Conservation (phyloP, 2,113 vertebrate genomes). For the Pelodiscus sinensis region DNA sequence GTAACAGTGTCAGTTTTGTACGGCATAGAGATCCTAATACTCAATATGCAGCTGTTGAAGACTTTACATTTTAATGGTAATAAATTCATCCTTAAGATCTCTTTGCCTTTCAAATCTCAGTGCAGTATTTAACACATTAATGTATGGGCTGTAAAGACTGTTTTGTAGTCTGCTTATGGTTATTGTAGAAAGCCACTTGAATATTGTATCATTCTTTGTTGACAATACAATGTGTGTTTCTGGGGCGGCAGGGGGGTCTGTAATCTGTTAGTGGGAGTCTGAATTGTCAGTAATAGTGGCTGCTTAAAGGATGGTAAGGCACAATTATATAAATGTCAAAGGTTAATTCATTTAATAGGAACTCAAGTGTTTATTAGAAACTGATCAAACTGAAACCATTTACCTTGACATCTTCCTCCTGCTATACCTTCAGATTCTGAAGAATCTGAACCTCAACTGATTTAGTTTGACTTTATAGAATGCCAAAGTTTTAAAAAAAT, state of each 20-base stretch:
- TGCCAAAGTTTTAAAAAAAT: background rate
- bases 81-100: background rate
- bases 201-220: background rate
- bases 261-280: background rate
- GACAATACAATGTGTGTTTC: background rate
- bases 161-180: background rate
- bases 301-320: background rate
- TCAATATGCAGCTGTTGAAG: background rate
- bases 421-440: background rate
- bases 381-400: background rate
- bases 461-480: background rate
- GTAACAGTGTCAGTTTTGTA: background rate
- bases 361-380: background rate
- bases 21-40: accelerated
- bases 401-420: background rate
- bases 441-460: background rate
- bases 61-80: background rate
- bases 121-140: background rate
- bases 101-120: background rate
- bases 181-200: background rate
- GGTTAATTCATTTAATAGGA: background rate
- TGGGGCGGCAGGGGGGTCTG: accelerated
- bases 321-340: background rate
- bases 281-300: background rate
- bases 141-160: background rate